Base-by-base conservation (phyloP, 2,113 vertebrate genomes). In the Chlamydotis undulata region DNA sequence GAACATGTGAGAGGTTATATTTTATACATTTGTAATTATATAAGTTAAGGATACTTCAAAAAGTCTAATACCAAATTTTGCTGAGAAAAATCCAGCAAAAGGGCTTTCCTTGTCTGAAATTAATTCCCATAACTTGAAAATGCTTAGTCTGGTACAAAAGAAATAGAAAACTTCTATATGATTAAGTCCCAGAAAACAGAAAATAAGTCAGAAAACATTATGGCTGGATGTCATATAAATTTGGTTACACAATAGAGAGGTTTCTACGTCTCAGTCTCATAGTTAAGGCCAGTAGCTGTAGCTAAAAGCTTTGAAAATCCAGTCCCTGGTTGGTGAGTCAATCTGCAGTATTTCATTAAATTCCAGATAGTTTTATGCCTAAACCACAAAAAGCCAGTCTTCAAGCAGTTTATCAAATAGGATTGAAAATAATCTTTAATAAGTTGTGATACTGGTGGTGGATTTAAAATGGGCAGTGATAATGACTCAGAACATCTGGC, bases 401-500 rank as follows among this genome's bases (percentile, higher is more conserved):
- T 68, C 41, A 49, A 49, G 26, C 73, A 84, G 61, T 39, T 90
- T 79, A 78, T 60, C 33, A 84, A 87, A 68, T 6, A 53, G 65
- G 43, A 82, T 60, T 73, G 68, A 37, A 91, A 82, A 67, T 82
- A 87, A 85, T 92, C 25, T 89, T 83, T 75, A 74, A 33, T 84
- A 37, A 79, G 12, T 88, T 90, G 70, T 69, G 63, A 74, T 65
- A 56, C 24, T 55, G 63, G n/a, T 50, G 59, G 45, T 69, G 65
- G 24, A 64, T 85, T 84, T 93, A 65, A 77, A 68, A 77, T 80
- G 37, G 49, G 63, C 29, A 76, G 26, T 59, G 59, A 59, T 81
- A 90, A 70, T 91, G 70, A 39, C 52, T 86, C 71, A 19, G 50
- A 93, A 85, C 85, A 90, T 80, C 84, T 91, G 85, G 82, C n/a